Conservation (phyloP, 1,140 invertebrate species). For the Drosophila insularis region DNA sequence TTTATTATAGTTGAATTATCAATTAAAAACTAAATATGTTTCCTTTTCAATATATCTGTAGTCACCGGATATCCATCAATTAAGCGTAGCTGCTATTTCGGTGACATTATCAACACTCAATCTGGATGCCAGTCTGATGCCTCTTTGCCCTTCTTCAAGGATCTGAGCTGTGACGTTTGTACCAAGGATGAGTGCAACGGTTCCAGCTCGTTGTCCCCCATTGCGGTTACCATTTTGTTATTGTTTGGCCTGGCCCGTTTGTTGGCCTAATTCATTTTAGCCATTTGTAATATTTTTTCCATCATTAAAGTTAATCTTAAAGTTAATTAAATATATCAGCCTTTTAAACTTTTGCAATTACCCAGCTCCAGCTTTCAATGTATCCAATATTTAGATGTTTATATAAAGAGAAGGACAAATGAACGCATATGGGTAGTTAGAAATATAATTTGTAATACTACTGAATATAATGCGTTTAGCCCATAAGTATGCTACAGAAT, state of each 20-base stretch:
- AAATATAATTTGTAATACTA: too few relatives aligned
- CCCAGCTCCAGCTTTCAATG: too few relatives aligned
- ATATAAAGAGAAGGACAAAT: too few relatives aligned
- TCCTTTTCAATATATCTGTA: conserved; percentile 21
- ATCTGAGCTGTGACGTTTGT: conserved; percentile 72
- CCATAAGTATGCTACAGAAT: too few relatives aligned
- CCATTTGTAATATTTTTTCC: neutral
- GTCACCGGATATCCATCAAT: conserved; percentile 52
- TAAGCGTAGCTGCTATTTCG: conserved; percentile 66
- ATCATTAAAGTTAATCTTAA: too few relatives aligned
- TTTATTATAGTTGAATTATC: neutral
- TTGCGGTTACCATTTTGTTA: conserved; percentile 59
- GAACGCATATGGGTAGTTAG: too few relatives aligned
- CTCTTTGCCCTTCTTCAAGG: conserved; percentile 47
- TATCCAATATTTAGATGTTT: too few relatives aligned
- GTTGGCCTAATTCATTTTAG: conserved; percentile 46
- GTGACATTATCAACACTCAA: conserved; percentile 54
- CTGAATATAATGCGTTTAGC: too few relatives aligned
- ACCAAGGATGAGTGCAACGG: conserved; percentile 71
- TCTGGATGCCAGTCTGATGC: conserved; percentile 62
- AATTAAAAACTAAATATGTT: neutral
- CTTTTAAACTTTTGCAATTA: neutral
- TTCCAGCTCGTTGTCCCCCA: conserved; percentile 54
- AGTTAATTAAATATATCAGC: neutral
- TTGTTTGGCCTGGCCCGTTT: conserved; percentile 71